Percentiles rank a stretch among this genome's conserved stretches.
Conservation (phyloP, 1,140 invertebrate genomes). For the Diabrotica virgifera region DNA sequence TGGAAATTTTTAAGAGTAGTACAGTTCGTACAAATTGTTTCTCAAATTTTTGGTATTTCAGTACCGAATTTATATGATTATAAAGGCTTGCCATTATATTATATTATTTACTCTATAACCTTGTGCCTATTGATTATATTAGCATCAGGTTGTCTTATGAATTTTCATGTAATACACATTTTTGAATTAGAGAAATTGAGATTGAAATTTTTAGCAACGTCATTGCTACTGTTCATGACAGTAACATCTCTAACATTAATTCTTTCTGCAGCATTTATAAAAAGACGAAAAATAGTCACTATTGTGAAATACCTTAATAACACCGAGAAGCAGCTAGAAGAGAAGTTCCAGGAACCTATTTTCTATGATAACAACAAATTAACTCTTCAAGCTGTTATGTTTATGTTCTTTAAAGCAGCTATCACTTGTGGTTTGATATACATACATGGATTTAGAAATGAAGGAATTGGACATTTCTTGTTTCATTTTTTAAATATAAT, state of each 20-base stretch:
- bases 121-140: neutral
- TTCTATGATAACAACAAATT: neutral
- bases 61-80: constrained; percentile 1
- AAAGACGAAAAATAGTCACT: neutral
- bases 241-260: neutral
- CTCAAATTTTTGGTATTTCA: neutral
- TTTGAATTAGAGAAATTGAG: no score
- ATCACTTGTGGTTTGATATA: no score
- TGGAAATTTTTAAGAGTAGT: neutral
- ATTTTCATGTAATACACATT: no score
- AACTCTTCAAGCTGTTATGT: neutral
- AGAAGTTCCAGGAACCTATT: neutral
- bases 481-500: neutral
- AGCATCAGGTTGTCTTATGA: neutral
- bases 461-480: no score
- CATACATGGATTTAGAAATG: no score
- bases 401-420: neutral
- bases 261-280: neutral
- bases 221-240: no score
- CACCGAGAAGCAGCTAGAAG: neutral
- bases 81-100: neutral
- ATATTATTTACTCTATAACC: neutral
- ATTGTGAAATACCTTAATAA: neutral
- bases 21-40: neutral
- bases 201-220: no score